These are phyloP conservation scores for Seriola dumerili DNA, from an alignment of 2,113 vertebrate species.

Conservation along the genomic window DNA sequence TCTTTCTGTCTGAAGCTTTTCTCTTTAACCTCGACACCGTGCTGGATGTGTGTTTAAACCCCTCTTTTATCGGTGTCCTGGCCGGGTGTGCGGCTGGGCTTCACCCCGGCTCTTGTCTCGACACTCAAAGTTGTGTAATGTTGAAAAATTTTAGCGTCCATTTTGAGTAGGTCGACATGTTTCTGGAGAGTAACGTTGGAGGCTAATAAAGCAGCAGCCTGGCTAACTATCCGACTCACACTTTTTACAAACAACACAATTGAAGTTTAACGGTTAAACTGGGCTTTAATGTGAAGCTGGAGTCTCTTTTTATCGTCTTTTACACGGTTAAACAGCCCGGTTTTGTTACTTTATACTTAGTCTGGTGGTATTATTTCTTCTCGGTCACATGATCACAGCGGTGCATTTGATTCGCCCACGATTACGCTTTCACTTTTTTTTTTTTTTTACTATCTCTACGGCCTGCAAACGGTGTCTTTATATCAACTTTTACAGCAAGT, in stretches of 20 bases:
- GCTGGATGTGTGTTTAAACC: slow-evolving; percentile 1
- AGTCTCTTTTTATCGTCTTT: neutral
- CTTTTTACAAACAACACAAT: slow-evolving; percentile 24
- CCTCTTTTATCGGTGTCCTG: neutral
- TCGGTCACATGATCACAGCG: slow-evolving; percentile 87
- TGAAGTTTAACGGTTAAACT: neutral
- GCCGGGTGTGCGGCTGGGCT: neutral
- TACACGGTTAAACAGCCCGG: slow-evolving; percentile 30
- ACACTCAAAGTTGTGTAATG: slow-evolving; percentile 80
- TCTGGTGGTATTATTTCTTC: slow-evolving; percentile 78
- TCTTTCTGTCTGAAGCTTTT: neutral
- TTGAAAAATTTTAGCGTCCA: slow-evolving; percentile 89
- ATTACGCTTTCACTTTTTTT: slow-evolving; percentile 81
- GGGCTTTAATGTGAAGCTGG: rapidly evolving
- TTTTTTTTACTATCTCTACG: slow-evolving; percentile 24
- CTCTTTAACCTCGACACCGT: neutral
- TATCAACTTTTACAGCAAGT: slow-evolving; percentile 37
- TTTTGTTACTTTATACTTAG: slow-evolving; percentile 77
- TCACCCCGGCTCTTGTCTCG: neutral
- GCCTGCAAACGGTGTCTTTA: slow-evolving; percentile 35
- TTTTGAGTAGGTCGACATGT: slow-evolving; percentile 96
- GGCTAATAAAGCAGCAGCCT: slow-evolving; percentile 68
- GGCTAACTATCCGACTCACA: slow-evolving; percentile 61
- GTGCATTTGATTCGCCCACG: slow-evolving; percentile 84
- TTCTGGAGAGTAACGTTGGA: slow-evolving; percentile 85